Evolutionary conservation across 2,113 vertebrate genomes (phyloP).

Genomic region (Hypocryptadius cinnamomeus): DNA sequence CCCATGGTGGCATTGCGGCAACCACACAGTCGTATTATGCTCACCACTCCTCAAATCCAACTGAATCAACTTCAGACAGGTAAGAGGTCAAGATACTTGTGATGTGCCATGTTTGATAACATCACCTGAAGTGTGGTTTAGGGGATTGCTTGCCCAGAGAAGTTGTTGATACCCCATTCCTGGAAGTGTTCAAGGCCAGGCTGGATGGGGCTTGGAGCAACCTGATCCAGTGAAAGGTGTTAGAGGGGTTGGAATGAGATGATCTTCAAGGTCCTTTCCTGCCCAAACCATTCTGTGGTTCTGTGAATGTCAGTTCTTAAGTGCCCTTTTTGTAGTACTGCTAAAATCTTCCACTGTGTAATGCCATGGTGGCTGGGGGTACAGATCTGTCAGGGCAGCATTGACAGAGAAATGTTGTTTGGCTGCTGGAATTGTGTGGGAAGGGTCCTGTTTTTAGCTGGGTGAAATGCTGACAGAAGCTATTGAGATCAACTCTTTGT

Average conservation of each 20-base stretch:
- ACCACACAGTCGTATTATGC: constrained; percentile 83
- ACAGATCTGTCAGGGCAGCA: background rate
- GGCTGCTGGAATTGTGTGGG: background rate
- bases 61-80: constrained; percentile 86
- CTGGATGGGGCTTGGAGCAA: background rate
- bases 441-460: background rate
- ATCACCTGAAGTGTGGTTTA: background rate
- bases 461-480: background rate
- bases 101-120: background rate
- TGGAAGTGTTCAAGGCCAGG: background rate
- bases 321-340: background rate
- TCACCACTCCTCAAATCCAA: constrained; percentile 82
- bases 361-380: background rate
- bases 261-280: background rate
- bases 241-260: background rate
- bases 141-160: background rate
- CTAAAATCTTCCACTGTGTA: background rate
- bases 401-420: background rate
- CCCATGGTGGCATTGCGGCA: constrained; percentile 88
- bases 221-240: background rate
- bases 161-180: background rate
- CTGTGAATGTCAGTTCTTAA: background rate
- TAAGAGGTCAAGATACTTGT: constrained; percentile 37
- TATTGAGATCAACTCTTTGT: background rate
- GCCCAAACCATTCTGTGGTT: background rate